phyloP scores from a whole-genome alignment of 2,113 vertebrate species.

The Tupaia tana region DNA sequence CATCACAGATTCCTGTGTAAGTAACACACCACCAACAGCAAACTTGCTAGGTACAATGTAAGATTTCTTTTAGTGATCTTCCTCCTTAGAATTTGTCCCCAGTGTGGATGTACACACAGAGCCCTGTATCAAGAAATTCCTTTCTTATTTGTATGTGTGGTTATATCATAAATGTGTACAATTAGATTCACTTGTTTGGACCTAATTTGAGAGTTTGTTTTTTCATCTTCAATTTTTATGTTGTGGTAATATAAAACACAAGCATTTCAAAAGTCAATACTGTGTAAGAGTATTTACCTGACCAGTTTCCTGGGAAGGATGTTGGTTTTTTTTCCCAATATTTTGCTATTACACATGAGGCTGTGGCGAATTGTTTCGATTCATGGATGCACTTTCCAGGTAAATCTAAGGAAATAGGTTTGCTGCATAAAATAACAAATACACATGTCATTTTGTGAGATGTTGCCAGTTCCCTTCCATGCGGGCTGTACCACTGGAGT shows the following conservation, averaged over 20 bases:
- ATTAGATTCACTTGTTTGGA: neutral
- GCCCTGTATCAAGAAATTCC: neutral
- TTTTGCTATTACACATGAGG: neutral
- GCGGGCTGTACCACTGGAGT: neutral
- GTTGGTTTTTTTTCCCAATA: neutral
- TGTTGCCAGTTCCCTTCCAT: neutral
- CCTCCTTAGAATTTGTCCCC: neutral
- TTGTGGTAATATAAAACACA: neutral
- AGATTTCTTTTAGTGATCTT: constrained; percentile 18
- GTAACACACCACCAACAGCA: neutral
- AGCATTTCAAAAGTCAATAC: neutral
- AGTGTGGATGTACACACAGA: neutral
- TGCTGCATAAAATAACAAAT: neutral
- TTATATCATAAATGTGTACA: neutral
- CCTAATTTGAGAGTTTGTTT: neutral
- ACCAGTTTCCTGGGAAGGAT: neutral
- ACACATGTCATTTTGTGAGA: neutral
- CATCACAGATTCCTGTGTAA: neutral
- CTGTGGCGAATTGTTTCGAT: neutral
- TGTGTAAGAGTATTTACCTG: neutral
- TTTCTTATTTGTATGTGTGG: neutral
- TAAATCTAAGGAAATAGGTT: neutral
- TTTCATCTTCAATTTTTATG: neutral
- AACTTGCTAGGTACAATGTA: neutral
- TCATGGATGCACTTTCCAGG: neutral